phyloP scores from a whole-genome alignment of 2,797 vertebrate genomes.

The Bradypus variegatus region DNA sequence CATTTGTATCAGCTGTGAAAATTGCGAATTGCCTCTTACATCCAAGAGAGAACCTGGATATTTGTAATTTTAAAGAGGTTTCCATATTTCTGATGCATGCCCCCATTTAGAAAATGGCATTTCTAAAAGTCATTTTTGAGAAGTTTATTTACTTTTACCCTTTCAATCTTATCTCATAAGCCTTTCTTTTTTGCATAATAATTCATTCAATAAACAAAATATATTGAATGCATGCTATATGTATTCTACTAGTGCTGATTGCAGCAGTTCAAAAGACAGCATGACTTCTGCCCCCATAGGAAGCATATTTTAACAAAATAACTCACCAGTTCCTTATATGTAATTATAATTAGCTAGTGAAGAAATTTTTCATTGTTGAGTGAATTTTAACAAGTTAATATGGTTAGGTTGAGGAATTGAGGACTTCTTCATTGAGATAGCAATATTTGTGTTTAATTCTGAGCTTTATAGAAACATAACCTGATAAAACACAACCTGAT shows the following conservation, averaged over 20 bases:
- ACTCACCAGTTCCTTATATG: too few species aligned
- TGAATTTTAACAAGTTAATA: neutral
- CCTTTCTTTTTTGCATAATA: neutral
- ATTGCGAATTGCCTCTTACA: neutral
- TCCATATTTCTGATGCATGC: neutral
- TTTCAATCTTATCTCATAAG: neutral
- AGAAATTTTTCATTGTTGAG: neutral
- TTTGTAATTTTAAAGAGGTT: neutral
- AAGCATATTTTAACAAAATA: neutral
- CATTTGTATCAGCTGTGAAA: neutral
- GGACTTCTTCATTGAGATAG: neutral
- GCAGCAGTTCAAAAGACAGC: neutral
- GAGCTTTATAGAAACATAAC: neutral
- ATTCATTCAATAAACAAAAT: neutral
- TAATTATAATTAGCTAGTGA: too few species aligned
- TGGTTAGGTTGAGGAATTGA: neutral
- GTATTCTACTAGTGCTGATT: neutral
- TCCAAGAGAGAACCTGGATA: neutral
- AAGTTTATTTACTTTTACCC: neutral
- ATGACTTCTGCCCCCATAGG: neutral
- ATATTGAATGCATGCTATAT: neutral
- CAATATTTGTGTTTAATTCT: neutral
- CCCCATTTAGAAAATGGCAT: too few species aligned
- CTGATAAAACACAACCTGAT: neutral
- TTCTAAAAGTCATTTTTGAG: neutral